Base-by-base conservation (phyloP, 2,888 invertebrate species). In the Eurytoma adleriae region DNA sequence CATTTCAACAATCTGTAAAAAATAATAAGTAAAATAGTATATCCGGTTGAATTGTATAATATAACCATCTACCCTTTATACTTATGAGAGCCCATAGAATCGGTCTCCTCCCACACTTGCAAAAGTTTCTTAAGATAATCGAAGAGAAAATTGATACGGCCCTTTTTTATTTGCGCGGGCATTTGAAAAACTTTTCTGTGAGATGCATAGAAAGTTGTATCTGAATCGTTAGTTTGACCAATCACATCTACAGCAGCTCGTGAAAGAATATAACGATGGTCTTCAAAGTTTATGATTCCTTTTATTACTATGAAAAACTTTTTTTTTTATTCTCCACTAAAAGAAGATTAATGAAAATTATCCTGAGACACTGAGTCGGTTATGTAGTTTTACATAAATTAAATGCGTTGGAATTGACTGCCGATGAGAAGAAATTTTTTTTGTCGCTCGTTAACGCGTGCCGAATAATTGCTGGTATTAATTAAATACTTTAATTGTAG, bases 201-300 rank as follows among this genome's bases (percentile, higher is more conserved):
- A 20, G 14, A 3, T 50, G 50, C 20, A 52, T 16, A 18, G 16
- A 74, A 64, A 48, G 59, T 40, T 62, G 30, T 61, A 74, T 70
- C 70, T n/a, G 66, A 75, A 79, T 70, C 27, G 68, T 73, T 68
- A 68, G n/a, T 52, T 67, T 52, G 67, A 13, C 10, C 52, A 72
- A 72, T 72, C 72, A 40, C 61, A 67, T 61, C 72, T 18, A 50
- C 16, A 12, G 20, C 5, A 16, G 52, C 62, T 74, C 50, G 56
- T 40, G 27, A 68, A 69, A 74, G 59, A 79, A 61, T 74, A 66
- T 66, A 75, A 75, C 30, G 59, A 79, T 70, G 61, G 56, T 73
- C 68, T 73, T 78, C 78, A 68, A 74, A 74, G 56, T 74, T 79
- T 79, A 66, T 59, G 66, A 57, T 64, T 75, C 66, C 62, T 52